These are phyloP conservation scores for Felis chaus DNA, from an alignment of 2,113 vertebrate species.

Conservation along the genomic window DNA sequence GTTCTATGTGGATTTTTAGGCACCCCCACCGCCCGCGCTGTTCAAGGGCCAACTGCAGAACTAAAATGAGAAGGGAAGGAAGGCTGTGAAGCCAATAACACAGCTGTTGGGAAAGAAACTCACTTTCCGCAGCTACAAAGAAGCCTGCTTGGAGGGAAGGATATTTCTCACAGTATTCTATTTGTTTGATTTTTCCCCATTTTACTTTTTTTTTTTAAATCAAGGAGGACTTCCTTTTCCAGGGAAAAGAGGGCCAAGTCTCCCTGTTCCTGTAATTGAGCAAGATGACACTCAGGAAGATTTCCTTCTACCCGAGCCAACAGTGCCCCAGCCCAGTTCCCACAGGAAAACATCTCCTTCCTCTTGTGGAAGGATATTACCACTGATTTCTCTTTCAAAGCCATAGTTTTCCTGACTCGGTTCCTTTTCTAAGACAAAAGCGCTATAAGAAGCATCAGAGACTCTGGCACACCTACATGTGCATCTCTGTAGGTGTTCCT, in stretches of 20 bases:
- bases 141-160: not conserved
- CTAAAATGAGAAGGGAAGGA: not conserved
- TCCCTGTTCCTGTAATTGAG: constrained; percentile 5
- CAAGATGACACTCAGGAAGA: not conserved
- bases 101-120: not conserved
- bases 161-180: not conserved
- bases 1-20: not conserved
- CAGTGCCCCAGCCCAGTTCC: not conserved
- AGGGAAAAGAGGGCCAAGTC: not conserved
- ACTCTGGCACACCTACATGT: not conserved
- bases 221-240: not conserved
- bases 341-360: not conserved
- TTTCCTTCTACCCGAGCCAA: not conserved
- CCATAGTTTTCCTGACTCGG: not conserved
- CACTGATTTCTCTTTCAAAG: not conserved
- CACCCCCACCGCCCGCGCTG: not conserved
- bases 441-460: not conserved
- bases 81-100: not conserved
- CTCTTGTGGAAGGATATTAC: not conserved
- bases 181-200: not conserved
- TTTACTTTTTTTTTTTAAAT: not conserved
- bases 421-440: not conserved
- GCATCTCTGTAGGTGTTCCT: not conserved
- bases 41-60: not conserved
- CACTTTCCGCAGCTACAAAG: not conserved